Evolutionary conservation across 2,888 invertebrate species (phyloP).

Genomic region (Julus scandinavius): DNA sequence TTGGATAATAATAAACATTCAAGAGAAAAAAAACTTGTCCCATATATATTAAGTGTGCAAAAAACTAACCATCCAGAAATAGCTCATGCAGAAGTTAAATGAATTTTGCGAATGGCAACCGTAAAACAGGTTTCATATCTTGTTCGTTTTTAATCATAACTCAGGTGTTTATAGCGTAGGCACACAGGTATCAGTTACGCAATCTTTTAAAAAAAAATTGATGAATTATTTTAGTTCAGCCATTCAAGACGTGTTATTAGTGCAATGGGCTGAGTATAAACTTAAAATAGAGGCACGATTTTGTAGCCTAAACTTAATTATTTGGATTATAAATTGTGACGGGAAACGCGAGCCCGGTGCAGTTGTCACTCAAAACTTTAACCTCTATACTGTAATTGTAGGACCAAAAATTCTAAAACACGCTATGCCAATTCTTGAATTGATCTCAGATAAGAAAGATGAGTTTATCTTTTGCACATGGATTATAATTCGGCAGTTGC

Average conservation of each 20-base stretch:
- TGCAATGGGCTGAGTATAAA: neutral
- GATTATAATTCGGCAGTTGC: neutral
- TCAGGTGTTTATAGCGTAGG: constrained; percentile 33
- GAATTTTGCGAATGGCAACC: neutral
- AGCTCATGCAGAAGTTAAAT: neutral
- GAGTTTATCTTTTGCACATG: constrained; percentile 23
- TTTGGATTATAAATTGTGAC: constrained; percentile 42
- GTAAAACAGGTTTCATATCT: constrained; percentile 22
- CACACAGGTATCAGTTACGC: constrained; percentile 22
- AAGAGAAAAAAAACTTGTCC: constrained; percentile 13
- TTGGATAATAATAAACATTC: constrained; percentile 42
- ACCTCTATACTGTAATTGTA: neutral
- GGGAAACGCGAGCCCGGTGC: constrained; percentile 29
- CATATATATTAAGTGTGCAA: neutral
- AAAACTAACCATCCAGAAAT: neutral
- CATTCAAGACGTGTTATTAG: neutral
- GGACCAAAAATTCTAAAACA: neutral
- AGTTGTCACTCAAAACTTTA: constrained; percentile 19
- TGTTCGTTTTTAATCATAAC: constrained; percentile 12
- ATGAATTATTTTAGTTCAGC: neutral
- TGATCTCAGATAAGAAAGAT: neutral
- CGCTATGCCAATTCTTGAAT: neutral
- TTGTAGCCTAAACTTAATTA: neutral
- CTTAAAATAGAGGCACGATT: neutral
- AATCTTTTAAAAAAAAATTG: neutral